Conservation (phyloP, 2,113 vertebrate genomes). For the Hippocampus barbouri region DNA sequence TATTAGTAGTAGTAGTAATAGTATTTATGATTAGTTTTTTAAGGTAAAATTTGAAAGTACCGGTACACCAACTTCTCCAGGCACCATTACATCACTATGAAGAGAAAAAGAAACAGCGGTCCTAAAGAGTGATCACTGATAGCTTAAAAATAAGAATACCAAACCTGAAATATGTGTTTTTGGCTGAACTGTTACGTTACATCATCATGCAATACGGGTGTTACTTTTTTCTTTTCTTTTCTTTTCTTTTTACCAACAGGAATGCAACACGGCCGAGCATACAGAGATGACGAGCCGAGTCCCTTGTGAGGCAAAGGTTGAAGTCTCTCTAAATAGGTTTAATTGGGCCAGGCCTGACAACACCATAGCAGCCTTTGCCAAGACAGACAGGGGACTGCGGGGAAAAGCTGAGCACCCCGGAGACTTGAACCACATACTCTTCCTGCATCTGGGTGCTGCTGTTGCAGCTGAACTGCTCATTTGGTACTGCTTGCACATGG, state of each 20-base stretch:
- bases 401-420: constrained; percentile 50
- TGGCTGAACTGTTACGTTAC: constrained; percentile 43
- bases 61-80: no score
- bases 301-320: constrained; percentile 53
- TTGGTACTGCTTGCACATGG: constrained; percentile 49
- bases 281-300: constrained; percentile 51
- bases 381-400: constrained; percentile 49
- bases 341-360: constrained; percentile 57
- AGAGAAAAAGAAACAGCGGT: constrained; percentile 29
- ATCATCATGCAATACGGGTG: constrained; percentile 54
- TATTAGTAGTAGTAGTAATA: no score
- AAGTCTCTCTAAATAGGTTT: constrained; percentile 66
- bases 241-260: constrained; percentile 36
- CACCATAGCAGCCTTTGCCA: constrained; percentile 49
- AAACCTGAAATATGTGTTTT: constrained; percentile 48
- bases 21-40: no score
- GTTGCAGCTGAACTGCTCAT: constrained; percentile 50
- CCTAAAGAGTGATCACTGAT: constrained; percentile 48
- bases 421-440: constrained; percentile 43
- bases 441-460: constrained; percentile 39
- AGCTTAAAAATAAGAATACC: constrained; percentile 40
- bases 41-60: no score
- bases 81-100: no score
- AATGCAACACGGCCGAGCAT: constrained; percentile 49
- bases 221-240: not conserved